Evolutionary conservation across 1,140 invertebrate genomes (phyloP).

Genomic region (Whitmania pigra): DNA sequence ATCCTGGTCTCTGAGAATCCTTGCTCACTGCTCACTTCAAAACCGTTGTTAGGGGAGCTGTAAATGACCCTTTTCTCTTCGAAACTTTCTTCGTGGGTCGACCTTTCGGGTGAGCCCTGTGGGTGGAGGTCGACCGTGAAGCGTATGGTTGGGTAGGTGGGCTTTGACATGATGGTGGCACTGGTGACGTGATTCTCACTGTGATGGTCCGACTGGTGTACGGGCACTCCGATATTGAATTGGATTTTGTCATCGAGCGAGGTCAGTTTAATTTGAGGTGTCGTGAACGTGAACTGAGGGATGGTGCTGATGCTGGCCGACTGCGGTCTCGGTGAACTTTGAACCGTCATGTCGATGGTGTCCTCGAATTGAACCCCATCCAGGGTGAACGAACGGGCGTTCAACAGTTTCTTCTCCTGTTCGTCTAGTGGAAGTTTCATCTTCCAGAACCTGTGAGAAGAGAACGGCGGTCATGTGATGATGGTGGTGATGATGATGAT

Average conservation of each 20-base stretch:
- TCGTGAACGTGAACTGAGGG: background rate
- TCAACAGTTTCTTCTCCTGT: conserved; percentile 9
- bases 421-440: conserved; percentile 29
- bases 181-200: background rate
- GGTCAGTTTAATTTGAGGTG: background rate
- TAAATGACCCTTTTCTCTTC: background rate
- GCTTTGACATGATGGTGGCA: background rate
- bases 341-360: conserved; percentile 1
- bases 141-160: background rate
- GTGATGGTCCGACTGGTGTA: too few relatives aligned
- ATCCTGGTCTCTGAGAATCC: conserved; percentile 4
- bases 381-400: conserved; percentile 3
- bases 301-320: conserved; percentile 1
- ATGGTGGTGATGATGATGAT: background rate
- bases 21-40: background rate
- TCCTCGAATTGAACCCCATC: conserved; percentile 17
- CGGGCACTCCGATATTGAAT: background rate
- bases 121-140: background rate
- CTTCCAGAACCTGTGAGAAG: conserved; percentile 35
- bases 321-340: background rate
- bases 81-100: background rate
- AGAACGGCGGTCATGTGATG: background rate
- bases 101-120: background rate
- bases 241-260: conserved; percentile 6
- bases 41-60: background rate